Evolutionary conservation across 2,113 vertebrate genomes (phyloP), one percentile per base, ranked within the genome.

Genomic region (Neolamprologus caudopunctatus): DNA sequence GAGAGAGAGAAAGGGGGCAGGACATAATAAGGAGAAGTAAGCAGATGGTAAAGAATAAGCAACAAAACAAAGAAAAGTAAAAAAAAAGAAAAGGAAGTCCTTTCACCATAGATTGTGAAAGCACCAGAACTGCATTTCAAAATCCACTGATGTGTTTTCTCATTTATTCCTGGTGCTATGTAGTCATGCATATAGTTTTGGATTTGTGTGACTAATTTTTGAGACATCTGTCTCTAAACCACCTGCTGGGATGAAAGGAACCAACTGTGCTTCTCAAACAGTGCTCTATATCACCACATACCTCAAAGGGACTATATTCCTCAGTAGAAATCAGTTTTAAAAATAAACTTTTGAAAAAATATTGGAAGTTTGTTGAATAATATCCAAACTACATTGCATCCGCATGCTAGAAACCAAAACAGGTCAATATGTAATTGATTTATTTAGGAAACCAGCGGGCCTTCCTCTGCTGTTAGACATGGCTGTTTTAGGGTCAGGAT

Each of bases 21-120:
- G 73, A 89, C 63, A 88, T 87, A 84, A 91, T 87, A 87, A 91
- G 40, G 75, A 61, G 68, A 83, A 50, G 71, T 85, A 57, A 75
- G 81, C 54, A 79, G 63, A 61, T 6, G 2, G n/a, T 24, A 71
- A 83, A 66, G 61, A 83, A 82, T 19, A 35, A 71, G 85, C 33
- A 61, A 61, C 50, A 82, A 17, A 90, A 40, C 79, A 66, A 66
- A 53, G 24, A 17, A 83, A 79, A 63, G 78, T 5, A 8, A 12
- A 75, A 53, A 61, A 78, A 35, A 40, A 19, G 5, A 66, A 26
- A 75, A 47, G 17, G 17, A 53, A 40, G 55, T 83, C 51, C 4
- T 17, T 53, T 45, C 6, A 33, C 31, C 28, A 66, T 37, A 12
- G 17, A 37, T 37, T 66, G 11, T 37, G 61, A 66, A 66, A 68